Base-by-base conservation (phyloP, 2,888 invertebrate species). In the Sialis fuliginosa region DNA sequence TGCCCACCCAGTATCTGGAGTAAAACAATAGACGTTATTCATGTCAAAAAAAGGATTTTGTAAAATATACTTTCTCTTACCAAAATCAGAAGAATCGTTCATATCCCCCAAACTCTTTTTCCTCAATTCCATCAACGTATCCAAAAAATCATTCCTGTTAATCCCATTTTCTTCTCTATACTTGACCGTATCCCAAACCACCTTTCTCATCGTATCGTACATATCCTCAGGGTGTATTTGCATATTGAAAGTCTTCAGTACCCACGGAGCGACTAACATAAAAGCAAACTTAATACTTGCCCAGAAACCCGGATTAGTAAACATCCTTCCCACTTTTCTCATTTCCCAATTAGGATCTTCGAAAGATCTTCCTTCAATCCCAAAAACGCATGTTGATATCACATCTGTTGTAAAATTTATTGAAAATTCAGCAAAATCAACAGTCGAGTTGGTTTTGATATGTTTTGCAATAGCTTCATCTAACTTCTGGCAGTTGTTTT, bases 321-420 rank as follows among this genome's bases (percentile, higher is more conserved):
- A 56, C 32, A 56, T 55, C 35, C 56, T 55, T 5, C 63, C 64
- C 55, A 62, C 59, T 34, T 56, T 51, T n/a, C 62, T 56, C 51
- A 68, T 66, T 33, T 60, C 58, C 4, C 61, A 60, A 39, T 64
- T 55, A 37, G 61, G 56, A 43, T 62, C 54, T 6, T 52, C 55
- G 48, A 68, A 62, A 1, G 62, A 60, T 47, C 64, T 62, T 13
- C 62, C 60, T 42, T 67, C 61, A 30, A 68, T 59, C 1, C 68
- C 69, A 55, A 69, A 70, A 30, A 65, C 67, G 48, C 67, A 66
- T 2, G 64, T 59, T 4, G 68, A 65, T 37, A 69, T 68, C 0
- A 68, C 62, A 52, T 69, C 68, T 9, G 68, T 66, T 34, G 68
- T 65, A 51, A 62, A 68, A 43, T 62, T 63, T 1, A 64, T 62